Conservation (phyloP, 2,113 vertebrate species). For the Protomyctophum bolini region DNA sequence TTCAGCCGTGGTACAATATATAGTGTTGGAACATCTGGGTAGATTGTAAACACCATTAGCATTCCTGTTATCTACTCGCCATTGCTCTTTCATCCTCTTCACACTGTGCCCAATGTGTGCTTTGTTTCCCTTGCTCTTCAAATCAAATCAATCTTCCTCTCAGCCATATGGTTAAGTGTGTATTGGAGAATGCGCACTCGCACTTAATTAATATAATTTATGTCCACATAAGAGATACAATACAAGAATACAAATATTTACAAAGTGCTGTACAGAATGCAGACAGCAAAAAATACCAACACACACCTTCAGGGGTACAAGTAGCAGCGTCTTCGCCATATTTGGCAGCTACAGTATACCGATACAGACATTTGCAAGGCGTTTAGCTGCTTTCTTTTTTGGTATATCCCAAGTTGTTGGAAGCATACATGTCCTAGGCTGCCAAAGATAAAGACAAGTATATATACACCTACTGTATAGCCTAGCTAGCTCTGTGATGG, state of each 20-base stretch:
- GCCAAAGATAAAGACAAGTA: too few relatives aligned
- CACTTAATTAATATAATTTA: too few relatives aligned
- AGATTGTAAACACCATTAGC: constrained; percentile 16
- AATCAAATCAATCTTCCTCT: constrained; percentile 20
- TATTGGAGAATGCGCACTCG: constrained; percentile 39
- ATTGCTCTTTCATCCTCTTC: constrained; percentile 6
- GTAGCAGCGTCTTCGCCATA: too few relatives aligned
- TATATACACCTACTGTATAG: too few relatives aligned
- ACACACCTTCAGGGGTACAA: too few relatives aligned
- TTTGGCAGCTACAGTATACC: too few relatives aligned
- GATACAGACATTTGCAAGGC: too few relatives aligned
- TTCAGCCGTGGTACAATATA: background rate
- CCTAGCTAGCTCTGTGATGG: too few relatives aligned
- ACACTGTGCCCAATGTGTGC: background rate
- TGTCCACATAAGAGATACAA: constrained; percentile 38
- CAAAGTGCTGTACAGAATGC: too few relatives aligned
- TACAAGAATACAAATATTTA: background rate
- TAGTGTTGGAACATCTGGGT: background rate
- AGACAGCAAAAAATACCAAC: too few relatives aligned
- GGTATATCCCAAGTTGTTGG: background rate
- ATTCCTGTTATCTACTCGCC: background rate
- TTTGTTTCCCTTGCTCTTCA: constrained; percentile 2
- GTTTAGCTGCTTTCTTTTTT: too few relatives aligned
- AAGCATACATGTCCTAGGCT: constrained; percentile 1
- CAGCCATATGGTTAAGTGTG: constrained; percentile 50